Conservation (phyloP, 2,888 invertebrate species). For the Stenodera caucasica region DNA sequence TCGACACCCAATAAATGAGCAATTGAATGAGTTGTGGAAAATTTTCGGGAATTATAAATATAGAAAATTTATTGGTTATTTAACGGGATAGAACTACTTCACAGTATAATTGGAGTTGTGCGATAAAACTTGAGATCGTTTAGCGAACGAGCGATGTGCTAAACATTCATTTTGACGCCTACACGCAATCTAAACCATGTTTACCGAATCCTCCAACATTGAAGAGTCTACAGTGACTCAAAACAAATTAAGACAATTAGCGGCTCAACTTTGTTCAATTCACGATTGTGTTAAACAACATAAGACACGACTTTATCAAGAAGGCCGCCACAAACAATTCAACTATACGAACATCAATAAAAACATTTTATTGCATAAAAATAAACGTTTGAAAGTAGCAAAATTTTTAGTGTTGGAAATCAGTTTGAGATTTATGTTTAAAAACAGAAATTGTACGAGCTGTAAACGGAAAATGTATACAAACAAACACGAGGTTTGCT, state of each 20-base stretch:
- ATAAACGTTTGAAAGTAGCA: background rate
- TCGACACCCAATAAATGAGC: conserved; percentile 13
- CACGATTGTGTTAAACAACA: conserved; percentile 42
- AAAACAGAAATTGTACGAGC: conserved; percentile 41
- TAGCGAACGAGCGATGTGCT: conserved; percentile 28
- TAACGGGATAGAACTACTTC: conserved; percentile 1
- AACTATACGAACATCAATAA: background rate
- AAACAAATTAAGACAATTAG: conserved; percentile 51
- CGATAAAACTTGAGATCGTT: conserved; percentile 19
- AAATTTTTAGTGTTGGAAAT: conserved; percentile 22
- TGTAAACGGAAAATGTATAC: conserved; percentile 42
- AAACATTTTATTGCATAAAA: background rate
- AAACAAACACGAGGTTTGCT: conserved; percentile 42
- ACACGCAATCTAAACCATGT: conserved; percentile 44
- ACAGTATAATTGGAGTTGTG: too few relatives aligned
- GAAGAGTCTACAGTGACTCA: conserved; percentile 44
- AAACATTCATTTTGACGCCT: conserved; percentile 36
- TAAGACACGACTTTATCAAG: conserved; percentile 9
- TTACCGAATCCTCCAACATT: conserved; percentile 41
- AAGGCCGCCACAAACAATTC: too few relatives aligned
- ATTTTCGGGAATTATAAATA: too few relatives aligned
- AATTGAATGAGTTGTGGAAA: conserved; percentile 12
- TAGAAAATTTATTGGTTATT: too few relatives aligned
- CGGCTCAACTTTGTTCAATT: conserved; percentile 44
- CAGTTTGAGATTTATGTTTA: conserved; percentile 41